A percentile compares a stretch with the other conserved stretches of the same genome.
phyloP scores from a whole-genome alignment of 2,113 vertebrate genomes.

The Siniperca chuatsi region DNA sequence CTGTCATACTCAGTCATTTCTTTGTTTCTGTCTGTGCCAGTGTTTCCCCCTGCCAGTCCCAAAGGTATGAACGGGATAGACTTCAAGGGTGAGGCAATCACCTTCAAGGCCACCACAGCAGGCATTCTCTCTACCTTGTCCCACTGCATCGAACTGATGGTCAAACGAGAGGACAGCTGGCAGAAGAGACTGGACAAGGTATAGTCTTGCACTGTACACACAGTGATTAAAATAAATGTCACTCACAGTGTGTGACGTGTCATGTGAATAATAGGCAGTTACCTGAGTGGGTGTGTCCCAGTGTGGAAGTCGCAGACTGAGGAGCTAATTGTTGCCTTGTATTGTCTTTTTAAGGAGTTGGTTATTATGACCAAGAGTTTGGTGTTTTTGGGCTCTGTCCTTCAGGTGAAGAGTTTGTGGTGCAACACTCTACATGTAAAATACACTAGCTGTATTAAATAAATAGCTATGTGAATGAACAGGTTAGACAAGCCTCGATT shows the following conservation, averaged over 20 bases:
- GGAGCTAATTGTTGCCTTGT: not conserved
- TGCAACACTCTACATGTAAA: not conserved
- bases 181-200: constrained; percentile 98
- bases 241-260: not conserved
- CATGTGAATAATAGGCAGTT: constrained; percentile 3
- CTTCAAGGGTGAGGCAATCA: constrained; percentile 99
- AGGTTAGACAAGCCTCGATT: not conserved
- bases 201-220: constrained; percentile 35
- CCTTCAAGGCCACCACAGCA: constrained; percentile 98
- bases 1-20: not conserved
- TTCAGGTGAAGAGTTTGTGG: not conserved
- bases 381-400: not conserved
- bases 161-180: constrained; percentile 97
- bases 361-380: not conserved
- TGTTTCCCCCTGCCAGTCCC: constrained; percentile 89
- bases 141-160: constrained; percentile 98
- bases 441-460: not conserved
- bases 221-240: not conserved
- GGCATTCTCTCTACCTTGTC: constrained; percentile 97
- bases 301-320: not conserved
- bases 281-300: constrained; percentile 33
- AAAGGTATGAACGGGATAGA: constrained; percentile 96
- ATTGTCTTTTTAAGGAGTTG: not conserved
- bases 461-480: not conserved
- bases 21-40: constrained; percentile 78